These are phyloP conservation scores for Spongilla lacustris DNA, from an alignment of 37 sponge, comb jelly and placozoan species.

Conservation along the genomic window DNA sequence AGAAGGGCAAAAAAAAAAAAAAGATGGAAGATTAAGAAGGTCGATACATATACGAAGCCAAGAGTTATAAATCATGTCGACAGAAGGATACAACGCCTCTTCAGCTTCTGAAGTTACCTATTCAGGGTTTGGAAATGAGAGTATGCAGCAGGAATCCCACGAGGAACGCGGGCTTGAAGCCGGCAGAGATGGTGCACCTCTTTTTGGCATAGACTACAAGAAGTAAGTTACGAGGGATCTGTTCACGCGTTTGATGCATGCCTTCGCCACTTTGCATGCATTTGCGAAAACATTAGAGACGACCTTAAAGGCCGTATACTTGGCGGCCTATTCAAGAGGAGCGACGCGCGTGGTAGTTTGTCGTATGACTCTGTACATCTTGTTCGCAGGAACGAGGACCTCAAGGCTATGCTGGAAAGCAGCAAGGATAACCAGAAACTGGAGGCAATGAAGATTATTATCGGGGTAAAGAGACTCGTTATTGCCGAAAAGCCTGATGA, in stretches of 20 bases:
- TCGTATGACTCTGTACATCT: not conserved
- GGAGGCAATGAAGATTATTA: constrained; percentile 90
- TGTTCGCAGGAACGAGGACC: constrained; percentile 75
- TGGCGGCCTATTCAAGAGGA: not conserved
- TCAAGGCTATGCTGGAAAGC: constrained; percentile 83
- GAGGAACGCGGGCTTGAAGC: not conserved
- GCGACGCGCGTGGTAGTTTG: not conserved
- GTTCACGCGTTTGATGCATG: not conserved
- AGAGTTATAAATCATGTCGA: constrained; percentile 33
- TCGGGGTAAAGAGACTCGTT: constrained; percentile 61
- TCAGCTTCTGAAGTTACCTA: constrained; percentile 22
- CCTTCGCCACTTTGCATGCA: not conserved
- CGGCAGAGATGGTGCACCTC: constrained; percentile 23
- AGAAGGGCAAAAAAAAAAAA: too few species aligned
- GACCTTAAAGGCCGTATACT: not conserved
- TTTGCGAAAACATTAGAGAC: not conserved
- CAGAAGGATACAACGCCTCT: constrained; percentile 76
- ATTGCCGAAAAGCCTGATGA: not conserved
- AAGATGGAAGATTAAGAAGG: not conserved
- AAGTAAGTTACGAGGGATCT: constrained; percentile 22
- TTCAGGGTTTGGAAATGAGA: constrained; percentile 61
- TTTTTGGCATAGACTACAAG: constrained; percentile 75
- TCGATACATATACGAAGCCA: not conserved
- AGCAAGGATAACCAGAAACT: constrained; percentile 88
- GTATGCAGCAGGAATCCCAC: not conserved